Conservation (phyloP, 2,888 invertebrate species). For the Heteropelma amictum region DNA sequence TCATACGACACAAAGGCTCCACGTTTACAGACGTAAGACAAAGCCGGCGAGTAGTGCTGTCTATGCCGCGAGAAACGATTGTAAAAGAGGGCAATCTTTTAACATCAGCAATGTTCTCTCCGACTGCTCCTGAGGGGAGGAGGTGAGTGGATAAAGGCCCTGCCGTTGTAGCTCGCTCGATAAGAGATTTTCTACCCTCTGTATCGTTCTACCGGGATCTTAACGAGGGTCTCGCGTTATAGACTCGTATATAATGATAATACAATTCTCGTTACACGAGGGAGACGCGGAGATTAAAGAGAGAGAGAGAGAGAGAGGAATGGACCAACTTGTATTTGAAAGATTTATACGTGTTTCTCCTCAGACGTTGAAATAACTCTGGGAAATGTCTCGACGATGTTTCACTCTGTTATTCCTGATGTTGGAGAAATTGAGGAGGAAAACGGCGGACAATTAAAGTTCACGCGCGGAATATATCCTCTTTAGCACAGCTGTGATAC, state of each 20-base stretch:
- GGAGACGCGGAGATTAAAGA: conserved; percentile 33
- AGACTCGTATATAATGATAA: conserved; percentile 36
- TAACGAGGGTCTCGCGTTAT: conserved; percentile 50
- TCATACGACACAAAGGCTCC: too few species aligned
- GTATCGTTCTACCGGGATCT: conserved; percentile 21
- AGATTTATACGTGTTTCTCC: conserved; percentile 36
- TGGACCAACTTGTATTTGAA: conserved; percentile 32
- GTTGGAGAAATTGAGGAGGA: conserved; percentile 7
- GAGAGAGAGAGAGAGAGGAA: conserved; percentile 26
- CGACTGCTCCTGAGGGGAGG: too few species aligned
- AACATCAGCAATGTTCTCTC: conserved; percentile 38
- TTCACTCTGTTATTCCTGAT: neutral
- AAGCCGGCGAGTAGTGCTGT: too few species aligned
- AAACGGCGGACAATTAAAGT: conserved; percentile 56
- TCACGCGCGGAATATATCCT: conserved; percentile 61
- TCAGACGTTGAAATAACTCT: conserved; percentile 28
- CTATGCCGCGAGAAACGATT: conserved; percentile 4
- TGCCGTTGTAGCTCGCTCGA: conserved; percentile 47
- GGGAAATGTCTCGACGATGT: too few species aligned
- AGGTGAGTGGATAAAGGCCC: conserved; percentile 6
- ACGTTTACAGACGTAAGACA: too few species aligned
- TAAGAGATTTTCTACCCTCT: conserved; percentile 45
- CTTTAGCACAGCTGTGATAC: conserved; percentile 55
- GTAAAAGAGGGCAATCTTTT: conserved; percentile 44
- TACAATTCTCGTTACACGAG: conserved; percentile 45